phyloP scores from a whole-genome alignment of 1,140 invertebrate species.

The Anadara kagoshimensis region DNA sequence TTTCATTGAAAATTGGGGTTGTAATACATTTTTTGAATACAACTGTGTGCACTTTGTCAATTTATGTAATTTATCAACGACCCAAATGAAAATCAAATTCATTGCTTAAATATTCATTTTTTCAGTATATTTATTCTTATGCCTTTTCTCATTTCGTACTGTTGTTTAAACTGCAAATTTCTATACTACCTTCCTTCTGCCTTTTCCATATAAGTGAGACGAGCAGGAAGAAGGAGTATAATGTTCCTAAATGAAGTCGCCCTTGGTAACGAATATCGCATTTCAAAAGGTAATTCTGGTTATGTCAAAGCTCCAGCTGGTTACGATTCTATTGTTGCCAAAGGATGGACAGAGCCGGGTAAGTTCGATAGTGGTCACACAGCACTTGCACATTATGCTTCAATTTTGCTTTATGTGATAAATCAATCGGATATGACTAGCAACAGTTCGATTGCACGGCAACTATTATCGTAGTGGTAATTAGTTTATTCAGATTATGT shows the following conservation, averaged over 20 bases:
- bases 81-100: no score
- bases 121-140: no score
- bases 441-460: neutral
- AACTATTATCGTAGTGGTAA: no score
- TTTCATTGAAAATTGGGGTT: no score
- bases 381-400: neutral
- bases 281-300: conserved; percentile 62
- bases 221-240: conserved; percentile 63
- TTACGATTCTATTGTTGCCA: conserved; percentile 73
- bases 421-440: neutral
- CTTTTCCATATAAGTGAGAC: conserved; percentile 54
- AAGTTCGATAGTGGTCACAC: neutral
- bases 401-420: neutral
- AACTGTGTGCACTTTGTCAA: no score
- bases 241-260: conserved; percentile 76
- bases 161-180: no score
- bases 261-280: conserved; percentile 72
- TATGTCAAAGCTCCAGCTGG: conserved; percentile 69
- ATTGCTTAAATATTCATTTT: no score
- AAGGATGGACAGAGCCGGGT: conserved; percentile 74
- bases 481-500: conserved; percentile 17
- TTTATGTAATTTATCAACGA: no score
- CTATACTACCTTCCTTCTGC: no score
- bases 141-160: no score
- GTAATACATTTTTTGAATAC: no score